phyloP scores from a whole-genome alignment of 2,888 invertebrate species.

The Crioceris asparagi region DNA sequence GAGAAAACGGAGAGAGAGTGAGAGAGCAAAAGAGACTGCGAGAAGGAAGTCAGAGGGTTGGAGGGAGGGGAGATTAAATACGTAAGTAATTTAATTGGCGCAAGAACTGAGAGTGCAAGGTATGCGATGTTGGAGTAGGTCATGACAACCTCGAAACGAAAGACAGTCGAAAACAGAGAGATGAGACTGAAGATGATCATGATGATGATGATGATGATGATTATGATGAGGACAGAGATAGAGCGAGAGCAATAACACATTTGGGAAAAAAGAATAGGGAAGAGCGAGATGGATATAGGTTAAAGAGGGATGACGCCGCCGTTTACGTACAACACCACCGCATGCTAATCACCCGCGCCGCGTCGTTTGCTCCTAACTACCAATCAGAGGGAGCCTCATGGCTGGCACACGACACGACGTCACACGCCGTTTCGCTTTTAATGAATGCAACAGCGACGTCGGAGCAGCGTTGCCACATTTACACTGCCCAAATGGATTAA shows the following conservation, averaged over 20 bases:
- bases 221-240: no score
- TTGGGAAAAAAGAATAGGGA: no score
- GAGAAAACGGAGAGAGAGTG: neutral
- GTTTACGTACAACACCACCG: no score
- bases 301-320: conserved; percentile 11
- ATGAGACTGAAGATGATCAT: no score
- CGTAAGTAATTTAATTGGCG: conserved; percentile 27
- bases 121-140: conserved; percentile 29
- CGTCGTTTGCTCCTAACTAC: conserved; percentile 26
- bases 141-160: conserved; percentile 15
- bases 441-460: no score
- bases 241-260: no score
- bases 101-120: conserved; percentile 29
- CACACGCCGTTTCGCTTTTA: no score
- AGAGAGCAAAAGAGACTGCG: conserved; percentile 7
- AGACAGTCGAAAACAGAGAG: no score
- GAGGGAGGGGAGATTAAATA: no score
- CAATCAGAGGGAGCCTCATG: conserved; percentile 25
- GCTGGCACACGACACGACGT: conserved; percentile 21
- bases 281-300: conserved; percentile 8
- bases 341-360: conserved; percentile 26
- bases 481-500: no score
- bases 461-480: no score
- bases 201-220: no score
- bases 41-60: conserved; percentile 5